Conservation (phyloP, 2,797 vertebrate genomes). For the Catharus ustulatus region DNA sequence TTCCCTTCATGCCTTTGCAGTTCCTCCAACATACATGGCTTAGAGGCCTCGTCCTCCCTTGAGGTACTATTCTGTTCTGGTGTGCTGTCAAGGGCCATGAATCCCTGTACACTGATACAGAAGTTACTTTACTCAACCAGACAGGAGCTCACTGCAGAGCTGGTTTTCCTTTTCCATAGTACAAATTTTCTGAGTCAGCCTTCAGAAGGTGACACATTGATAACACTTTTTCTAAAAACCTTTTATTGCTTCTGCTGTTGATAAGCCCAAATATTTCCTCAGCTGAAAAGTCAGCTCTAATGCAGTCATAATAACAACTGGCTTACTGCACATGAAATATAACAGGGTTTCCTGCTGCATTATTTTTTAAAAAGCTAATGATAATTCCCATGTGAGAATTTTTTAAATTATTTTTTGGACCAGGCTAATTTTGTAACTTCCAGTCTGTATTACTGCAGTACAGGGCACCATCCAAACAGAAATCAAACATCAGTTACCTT, state of each 20-base stretch:
- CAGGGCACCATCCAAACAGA: background rate
- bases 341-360: background rate
- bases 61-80: background rate
- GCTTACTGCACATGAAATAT: background rate
- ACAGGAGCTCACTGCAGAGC: background rate
- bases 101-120: background rate
- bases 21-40: background rate
- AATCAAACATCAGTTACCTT: background rate
- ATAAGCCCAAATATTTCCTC: background rate
- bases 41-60: background rate
- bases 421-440: background rate
- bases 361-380: background rate
- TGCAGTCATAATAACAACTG: background rate
- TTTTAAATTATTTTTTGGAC: background rate
- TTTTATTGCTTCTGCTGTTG: background rate
- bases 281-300: background rate
- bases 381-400: background rate
- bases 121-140: background rate
- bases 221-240: background rate
- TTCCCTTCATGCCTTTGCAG: background rate
- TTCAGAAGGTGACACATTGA: background rate
- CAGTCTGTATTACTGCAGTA: background rate
- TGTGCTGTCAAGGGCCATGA: background rate
- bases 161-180: background rate
- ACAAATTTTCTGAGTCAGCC: background rate